These are phyloP conservation scores for Erpetoichthys calabaricus DNA, from an alignment of 2,797 vertebrate species.

Conservation along the genomic window DNA sequence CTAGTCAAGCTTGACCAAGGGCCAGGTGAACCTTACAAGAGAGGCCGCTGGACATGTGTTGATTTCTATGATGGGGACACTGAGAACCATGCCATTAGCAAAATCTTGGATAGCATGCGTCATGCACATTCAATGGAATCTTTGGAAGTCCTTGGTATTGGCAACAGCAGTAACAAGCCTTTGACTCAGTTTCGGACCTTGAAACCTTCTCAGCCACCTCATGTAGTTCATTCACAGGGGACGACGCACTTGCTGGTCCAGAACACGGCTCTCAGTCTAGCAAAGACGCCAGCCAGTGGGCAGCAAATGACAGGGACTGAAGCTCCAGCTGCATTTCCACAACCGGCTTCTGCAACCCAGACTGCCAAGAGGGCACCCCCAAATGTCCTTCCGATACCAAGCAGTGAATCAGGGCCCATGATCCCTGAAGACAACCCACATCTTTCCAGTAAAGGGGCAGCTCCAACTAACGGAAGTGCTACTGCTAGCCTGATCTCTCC, in stretches of 20 bases:
- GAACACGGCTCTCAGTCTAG: conserved; percentile 11
- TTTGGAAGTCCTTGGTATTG: conserved; percentile 41
- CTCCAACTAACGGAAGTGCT: no score
- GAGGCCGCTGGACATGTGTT: conserved; percentile 67
- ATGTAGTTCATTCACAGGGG: conserved; percentile 30
- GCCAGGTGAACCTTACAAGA: conserved; percentile 45
- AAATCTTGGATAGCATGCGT: conserved; percentile 50
- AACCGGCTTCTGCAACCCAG: background rate
- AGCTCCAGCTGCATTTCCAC: background rate
- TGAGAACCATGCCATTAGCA: conserved; percentile 33
- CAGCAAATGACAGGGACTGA: background rate
- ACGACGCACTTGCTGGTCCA: conserved; percentile 22
- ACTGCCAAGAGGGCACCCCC: conserved; percentile 2
- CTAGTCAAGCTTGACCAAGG: conserved; percentile 60
- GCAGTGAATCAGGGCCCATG: conserved; percentile 6
- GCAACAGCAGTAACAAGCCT: conserved; percentile 6
- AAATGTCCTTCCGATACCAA: conserved; percentile 28
- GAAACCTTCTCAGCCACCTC: conserved; percentile 12
- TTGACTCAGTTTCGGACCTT: conserved; percentile 19
- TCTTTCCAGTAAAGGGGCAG: background rate
- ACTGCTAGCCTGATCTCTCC: no score
- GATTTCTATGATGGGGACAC: conserved; percentile 51
- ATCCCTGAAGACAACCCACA: conserved; percentile 14
- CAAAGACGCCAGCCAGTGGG: conserved; percentile 14
- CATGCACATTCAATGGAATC: conserved; percentile 67